A percentile compares a stretch with the other conserved stretches of the same genome.
Evolutionary conservation across 1,140 invertebrate genomes (phyloP).

Genomic region (Cydia splendana): DNA sequence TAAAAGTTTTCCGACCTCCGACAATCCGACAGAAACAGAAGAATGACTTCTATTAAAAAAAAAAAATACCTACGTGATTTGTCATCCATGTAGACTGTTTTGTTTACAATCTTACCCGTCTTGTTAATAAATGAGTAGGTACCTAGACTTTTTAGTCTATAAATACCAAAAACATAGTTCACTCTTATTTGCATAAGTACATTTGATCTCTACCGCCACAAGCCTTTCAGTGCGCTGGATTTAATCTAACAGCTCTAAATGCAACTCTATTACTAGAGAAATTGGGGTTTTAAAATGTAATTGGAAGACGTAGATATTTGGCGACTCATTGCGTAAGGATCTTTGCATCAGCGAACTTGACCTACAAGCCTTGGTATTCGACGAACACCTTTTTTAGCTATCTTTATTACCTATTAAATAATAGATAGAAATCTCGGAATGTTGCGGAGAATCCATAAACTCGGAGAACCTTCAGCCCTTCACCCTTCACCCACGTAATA

Average conservation of each 20-base stretch:
- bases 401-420: neutral
- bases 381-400: neutral
- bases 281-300: neutral
- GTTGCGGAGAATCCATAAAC: neutral
- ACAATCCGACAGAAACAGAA: too few relatives aligned
- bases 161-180: neutral
- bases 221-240: neutral
- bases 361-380: neutral
- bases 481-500: too few relatives aligned
- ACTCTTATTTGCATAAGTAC: neutral
- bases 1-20: too few relatives aligned
- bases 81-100: neutral
- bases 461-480: too few relatives aligned
- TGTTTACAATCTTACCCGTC: neutral
- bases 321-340: neutral
- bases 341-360: slow-evolving; percentile 11
- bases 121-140: neutral
- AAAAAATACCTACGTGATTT: too few relatives aligned
- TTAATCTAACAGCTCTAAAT: neutral
- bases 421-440: neutral
- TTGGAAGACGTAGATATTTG: neutral
- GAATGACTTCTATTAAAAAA: too few relatives aligned
- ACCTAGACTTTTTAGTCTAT: neutral
- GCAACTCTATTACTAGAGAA: neutral
- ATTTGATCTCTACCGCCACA: neutral